Evolutionary conservation across 2,888 invertebrate genomes (phyloP).

Genomic region (Myopa tessellatipennis): DNA sequence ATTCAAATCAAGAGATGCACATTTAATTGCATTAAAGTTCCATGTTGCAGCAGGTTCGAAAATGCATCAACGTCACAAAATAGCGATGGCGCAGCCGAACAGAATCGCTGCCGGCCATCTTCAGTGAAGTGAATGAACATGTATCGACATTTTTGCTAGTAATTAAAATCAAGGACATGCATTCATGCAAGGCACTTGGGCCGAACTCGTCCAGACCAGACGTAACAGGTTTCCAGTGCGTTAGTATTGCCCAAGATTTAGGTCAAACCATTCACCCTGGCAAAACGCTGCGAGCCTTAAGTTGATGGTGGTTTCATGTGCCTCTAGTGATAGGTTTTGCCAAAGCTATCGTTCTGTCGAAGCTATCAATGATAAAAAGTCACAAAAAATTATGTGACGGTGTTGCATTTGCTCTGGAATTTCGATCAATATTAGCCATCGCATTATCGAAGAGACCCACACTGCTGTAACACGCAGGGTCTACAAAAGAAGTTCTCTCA

Average conservation of each 20-base stretch:
- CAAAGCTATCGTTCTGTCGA: no score
- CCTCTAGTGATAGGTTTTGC: no score
- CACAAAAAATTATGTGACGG: no score
- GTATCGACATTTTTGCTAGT: slow-evolving; percentile 29
- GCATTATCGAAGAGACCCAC: no score
- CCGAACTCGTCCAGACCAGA: background rate
- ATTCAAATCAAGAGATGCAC: slow-evolving; percentile 5
- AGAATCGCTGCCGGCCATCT: slow-evolving; percentile 14
- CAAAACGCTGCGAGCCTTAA: background rate
- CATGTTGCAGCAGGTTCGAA: background rate
- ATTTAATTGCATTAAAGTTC: slow-evolving; percentile 6
- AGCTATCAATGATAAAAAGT: no score
- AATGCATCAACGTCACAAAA: background rate
- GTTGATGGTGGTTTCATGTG: no score
- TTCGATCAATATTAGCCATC: no score
- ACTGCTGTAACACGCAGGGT: no score
- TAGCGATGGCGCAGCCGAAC: background rate
- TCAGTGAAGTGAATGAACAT: slow-evolving; percentile 29
- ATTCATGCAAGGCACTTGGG: background rate
- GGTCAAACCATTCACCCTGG: background rate
- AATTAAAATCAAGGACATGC: slow-evolving; percentile 33
- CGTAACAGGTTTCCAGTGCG: background rate
- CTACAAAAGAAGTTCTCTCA: background rate
- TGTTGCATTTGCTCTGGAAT: no score
- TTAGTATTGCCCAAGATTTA: background rate